Conservation (phyloP, 2,888 invertebrate species). For the Epinotia nisella region DNA sequence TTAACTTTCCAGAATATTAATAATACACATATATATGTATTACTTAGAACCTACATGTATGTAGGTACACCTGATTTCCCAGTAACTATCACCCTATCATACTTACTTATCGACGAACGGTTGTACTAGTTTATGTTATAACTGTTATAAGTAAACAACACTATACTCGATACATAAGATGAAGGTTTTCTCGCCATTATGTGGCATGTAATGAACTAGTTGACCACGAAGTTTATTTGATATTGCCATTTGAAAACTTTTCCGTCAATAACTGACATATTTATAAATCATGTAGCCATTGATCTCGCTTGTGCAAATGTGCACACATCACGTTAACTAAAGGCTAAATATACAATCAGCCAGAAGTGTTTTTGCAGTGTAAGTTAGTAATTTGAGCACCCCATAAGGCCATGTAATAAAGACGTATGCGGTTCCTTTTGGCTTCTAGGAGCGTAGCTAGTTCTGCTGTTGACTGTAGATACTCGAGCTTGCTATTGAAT, state of each 20-base stretch:
- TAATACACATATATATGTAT: too few relatives aligned
- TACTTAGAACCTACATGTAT: not conserved
- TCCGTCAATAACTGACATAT: constrained; percentile 38
- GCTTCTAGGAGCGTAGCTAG: too few relatives aligned
- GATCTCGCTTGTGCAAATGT: constrained; percentile 23
- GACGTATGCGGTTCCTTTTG: too few relatives aligned
- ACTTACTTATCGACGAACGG: not conserved
- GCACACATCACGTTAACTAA: constrained; percentile 6
- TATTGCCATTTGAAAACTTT: constrained; percentile 38
- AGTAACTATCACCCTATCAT: not conserved
- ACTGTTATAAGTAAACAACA: constrained; percentile 5
- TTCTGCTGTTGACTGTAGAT: too few relatives aligned
- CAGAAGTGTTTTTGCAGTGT: not conserved
- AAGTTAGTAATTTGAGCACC: too few relatives aligned
- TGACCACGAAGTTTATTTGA: constrained; percentile 35
- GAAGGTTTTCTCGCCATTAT: constrained; percentile 25
- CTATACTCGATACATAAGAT: not conserved
- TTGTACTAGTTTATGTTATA: not conserved
- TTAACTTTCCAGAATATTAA: too few relatives aligned
- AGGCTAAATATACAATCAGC: not conserved
- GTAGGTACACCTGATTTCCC: too few relatives aligned
- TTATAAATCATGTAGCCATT: constrained; percentile 29
- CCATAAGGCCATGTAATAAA: too few relatives aligned
- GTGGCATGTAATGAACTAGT: constrained; percentile 26
- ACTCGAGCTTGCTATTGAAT: not conserved